A percentile compares a stretch with the other conserved stretches of the same genome.
phyloP scores from a whole-genome alignment of 2,797 vertebrate genomes.

The Coranthus polyacanthus region DNA sequence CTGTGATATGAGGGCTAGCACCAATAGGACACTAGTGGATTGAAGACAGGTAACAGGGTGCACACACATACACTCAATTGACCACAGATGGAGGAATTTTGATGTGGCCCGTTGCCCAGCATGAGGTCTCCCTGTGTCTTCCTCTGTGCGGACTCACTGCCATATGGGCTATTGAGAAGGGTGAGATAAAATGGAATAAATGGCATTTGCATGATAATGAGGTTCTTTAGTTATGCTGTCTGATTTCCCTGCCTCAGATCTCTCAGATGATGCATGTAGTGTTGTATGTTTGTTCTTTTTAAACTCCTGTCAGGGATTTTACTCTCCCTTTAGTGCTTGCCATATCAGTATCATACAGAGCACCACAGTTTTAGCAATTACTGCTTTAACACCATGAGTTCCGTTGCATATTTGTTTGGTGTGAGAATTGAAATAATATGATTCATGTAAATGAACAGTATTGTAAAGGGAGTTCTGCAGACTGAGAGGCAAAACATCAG shows the following conservation, averaged over 20 bases:
- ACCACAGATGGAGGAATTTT: slow-evolving; percentile 85
- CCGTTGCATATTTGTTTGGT: slow-evolving; percentile 30
- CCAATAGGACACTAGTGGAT: slow-evolving; percentile 60
- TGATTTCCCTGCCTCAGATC: slow-evolving; percentile 79
- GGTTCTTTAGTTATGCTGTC: slow-evolving; percentile 79
- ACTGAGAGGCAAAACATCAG: slow-evolving; percentile 68
- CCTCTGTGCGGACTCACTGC: slow-evolving; percentile 71
- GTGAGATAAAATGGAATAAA: slow-evolving; percentile 84
- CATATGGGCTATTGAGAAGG: slow-evolving; percentile 82
- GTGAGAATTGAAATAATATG: slow-evolving; percentile 15
- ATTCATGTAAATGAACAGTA: slow-evolving; percentile 28
- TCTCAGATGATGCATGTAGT: slow-evolving; percentile 69
- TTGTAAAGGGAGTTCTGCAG: slow-evolving; percentile 59
- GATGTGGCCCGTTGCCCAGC: slow-evolving; percentile 79
- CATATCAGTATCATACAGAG: slow-evolving; percentile 52
- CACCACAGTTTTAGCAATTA: slow-evolving; percentile 44
- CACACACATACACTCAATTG: slow-evolving; percentile 41
- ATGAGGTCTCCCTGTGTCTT: slow-evolving; percentile 77
- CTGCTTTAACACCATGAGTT: slow-evolving; percentile 23
- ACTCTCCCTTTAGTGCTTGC: slow-evolving; percentile 54
- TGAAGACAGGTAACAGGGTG: slow-evolving; percentile 56
- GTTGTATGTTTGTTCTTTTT: slow-evolving; percentile 73
- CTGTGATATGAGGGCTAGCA: slow-evolving; percentile 55
- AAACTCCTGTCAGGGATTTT: slow-evolving; percentile 72
- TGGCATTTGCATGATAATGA: slow-evolving; percentile 85